Evolutionary conservation across 2,888 invertebrate genomes (phyloP), one percentile per base, ranked within the genome.

Genomic region (Pristionchus japonicus): DNA sequence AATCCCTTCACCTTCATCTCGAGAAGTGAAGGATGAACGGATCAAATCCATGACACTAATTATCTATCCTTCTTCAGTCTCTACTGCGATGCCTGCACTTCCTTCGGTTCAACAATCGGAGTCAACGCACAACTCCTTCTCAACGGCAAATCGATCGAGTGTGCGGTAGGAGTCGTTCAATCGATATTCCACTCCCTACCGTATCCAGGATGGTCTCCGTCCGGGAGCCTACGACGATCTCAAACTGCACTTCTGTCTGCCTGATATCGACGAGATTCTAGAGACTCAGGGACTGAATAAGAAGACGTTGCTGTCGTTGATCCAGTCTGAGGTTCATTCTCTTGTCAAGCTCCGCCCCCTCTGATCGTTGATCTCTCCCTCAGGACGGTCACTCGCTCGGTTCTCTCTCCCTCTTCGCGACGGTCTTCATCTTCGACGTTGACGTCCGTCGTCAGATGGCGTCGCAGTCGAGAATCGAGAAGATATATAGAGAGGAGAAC

Each of bases 1-100:
- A n/a, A n/a, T 49, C 52, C 52, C 52, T 52, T 52, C 52, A 52
- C 23, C 52, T 20, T 4, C 0, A 52, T 52, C 13, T 52, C 52
- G n/a, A n/a, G n/a, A n/a, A n/a, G n/a, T n/a, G n/a, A n/a, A n/a
- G n/a, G n/a, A n/a, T n/a, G n/a, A n/a, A n/a, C n/a, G n/a, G n/a
- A n/a, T n/a, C n/a, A n/a, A n/a, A n/a, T n/a, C n/a, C n/a, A n/a
- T n/a, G n/a, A n/a, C n/a, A 43, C 11, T 43, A 6, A 43, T 43
- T 43, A 43, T 43, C n/a, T n/a, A n/a, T 43, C 43, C 43, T 7
- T 0, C 88, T 92, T 89, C 87, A 93, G 94, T 88, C 89, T 94
- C 70, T 94, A 94, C 88, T 94, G 94, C 89, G 93, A 94, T 89
- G 94, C 93, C 20, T 94, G 94, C 70, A 89, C 93, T 74, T 93